phyloP scores from a whole-genome alignment of 2,113 vertebrate genomes.

The Caracal caracal region DNA sequence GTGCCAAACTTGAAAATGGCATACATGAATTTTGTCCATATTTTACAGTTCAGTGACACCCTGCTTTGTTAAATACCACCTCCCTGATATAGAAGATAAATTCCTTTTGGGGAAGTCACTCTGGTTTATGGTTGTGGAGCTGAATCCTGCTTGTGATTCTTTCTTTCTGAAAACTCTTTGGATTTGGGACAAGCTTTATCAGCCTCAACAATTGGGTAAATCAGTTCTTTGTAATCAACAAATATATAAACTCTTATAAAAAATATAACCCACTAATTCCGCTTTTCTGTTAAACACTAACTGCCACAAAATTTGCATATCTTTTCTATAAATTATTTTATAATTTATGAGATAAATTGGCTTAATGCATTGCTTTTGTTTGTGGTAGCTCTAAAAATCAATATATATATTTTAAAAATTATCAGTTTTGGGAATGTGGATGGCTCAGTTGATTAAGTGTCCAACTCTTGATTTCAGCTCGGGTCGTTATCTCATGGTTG shows the following conservation, averaged over 20 bases:
- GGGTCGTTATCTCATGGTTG: no score
- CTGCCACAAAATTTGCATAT: background rate
- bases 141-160: background rate
- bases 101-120: no score
- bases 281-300: background rate
- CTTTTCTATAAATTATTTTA: background rate
- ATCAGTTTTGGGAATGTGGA: background rate
- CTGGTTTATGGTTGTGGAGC: rapidly evolving
- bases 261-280: background rate
- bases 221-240: background rate
- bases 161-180: background rate
- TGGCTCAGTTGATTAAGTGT: no score
- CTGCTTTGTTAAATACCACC: background rate
- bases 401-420: background rate
- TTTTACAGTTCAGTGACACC: background rate
- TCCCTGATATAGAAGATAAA: background rate
- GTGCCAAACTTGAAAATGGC: background rate
- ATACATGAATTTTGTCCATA: background rate
- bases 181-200: background rate
- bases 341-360: background rate
- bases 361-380: background rate
- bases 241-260: background rate
- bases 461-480: no score
- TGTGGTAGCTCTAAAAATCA: background rate
- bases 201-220: background rate